These are phyloP conservation scores for Steinernema carpocapsae DNA, from an alignment of 2,888 invertebrate species.

Conservation along the genomic window DNA sequence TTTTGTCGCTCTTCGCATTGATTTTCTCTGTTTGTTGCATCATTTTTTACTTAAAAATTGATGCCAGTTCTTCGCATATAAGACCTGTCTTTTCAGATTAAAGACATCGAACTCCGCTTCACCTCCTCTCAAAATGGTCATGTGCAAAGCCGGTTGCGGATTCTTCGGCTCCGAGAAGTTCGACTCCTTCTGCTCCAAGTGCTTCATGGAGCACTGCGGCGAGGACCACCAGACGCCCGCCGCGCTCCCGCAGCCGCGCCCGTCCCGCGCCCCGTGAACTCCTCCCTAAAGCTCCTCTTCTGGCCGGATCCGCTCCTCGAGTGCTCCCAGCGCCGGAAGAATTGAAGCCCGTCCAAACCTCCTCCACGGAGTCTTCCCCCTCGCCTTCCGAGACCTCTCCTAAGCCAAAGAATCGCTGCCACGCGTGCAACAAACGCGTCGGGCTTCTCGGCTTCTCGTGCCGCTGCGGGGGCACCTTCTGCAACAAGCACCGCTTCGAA, in stretches of 20 bases:
- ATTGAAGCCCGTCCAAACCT: not conserved
- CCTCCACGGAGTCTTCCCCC: not conserved
- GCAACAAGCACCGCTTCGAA: slow-evolving; percentile 96
- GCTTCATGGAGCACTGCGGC: slow-evolving; percentile 78
- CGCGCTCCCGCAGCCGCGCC: not conserved
- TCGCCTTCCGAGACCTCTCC: not conserved
- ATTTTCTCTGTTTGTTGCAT: too few species aligned
- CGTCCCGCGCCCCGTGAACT: not conserved
- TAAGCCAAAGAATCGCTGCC: slow-evolving; percentile 94
- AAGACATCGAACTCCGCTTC: too few species aligned
- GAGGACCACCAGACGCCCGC: not conserved
- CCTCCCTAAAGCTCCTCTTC: not conserved
- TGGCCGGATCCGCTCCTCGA: not conserved
- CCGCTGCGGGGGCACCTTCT: slow-evolving; percentile 97
- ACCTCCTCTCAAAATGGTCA: slow-evolving; percentile 66
- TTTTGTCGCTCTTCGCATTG: not conserved
- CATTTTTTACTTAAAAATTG: too few species aligned
- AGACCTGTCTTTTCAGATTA: too few species aligned
- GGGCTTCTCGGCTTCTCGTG: slow-evolving; percentile 98
- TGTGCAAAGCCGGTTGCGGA: slow-evolving; percentile 94
- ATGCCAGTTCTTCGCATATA: too few species aligned
- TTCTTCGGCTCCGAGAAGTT: slow-evolving; percentile 96
- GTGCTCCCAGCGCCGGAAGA: not conserved
- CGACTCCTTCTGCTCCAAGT: slow-evolving; percentile 95
- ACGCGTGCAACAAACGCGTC: slow-evolving; percentile 96